Percentiles rank a stretch among this genome's conserved stretches.
Conservation (phyloP, 2,113 vertebrate species). For the Alaudala cheleensis region DNA sequence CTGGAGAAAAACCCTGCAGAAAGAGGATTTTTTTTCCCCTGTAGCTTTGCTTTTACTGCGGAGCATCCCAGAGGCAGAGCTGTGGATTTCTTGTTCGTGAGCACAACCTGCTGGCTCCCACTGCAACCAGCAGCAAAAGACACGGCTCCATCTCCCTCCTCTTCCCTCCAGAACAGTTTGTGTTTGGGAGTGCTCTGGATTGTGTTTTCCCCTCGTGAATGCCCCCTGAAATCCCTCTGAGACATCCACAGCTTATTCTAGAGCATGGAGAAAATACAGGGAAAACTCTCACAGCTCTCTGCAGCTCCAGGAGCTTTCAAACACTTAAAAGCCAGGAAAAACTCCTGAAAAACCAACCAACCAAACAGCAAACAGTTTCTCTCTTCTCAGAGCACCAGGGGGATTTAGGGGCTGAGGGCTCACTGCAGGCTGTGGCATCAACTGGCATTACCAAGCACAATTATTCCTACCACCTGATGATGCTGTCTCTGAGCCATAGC, state of each 20-base stretch:
- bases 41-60: not conserved
- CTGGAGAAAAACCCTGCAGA: not conserved
- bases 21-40: not conserved
- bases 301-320: not conserved
- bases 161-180: fast-evolving
- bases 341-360: not conserved
- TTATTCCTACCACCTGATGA: fast-evolving
- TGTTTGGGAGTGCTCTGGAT: not conserved
- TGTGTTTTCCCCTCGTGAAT: not conserved
- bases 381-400: not conserved
- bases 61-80: not conserved
- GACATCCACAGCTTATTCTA: not conserved
- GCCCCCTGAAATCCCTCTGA: fast-evolving
- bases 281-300: not conserved
- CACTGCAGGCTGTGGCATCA: not conserved
- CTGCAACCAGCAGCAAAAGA: not conserved
- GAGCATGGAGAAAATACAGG: fast-evolving
- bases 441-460: not conserved
- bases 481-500: not conserved
- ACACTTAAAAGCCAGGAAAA: not conserved
- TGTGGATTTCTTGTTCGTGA: slow-evolving; percentile 15
- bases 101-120: slow-evolving; percentile 58
- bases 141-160: fast-evolving
- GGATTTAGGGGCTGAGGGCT: not conserved
- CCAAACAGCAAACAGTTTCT: not conserved